Evolutionary conservation across 2,888 invertebrate genomes (phyloP), one percentile per base, ranked within the genome.

Genomic region (Ellobium chinense): DNA sequence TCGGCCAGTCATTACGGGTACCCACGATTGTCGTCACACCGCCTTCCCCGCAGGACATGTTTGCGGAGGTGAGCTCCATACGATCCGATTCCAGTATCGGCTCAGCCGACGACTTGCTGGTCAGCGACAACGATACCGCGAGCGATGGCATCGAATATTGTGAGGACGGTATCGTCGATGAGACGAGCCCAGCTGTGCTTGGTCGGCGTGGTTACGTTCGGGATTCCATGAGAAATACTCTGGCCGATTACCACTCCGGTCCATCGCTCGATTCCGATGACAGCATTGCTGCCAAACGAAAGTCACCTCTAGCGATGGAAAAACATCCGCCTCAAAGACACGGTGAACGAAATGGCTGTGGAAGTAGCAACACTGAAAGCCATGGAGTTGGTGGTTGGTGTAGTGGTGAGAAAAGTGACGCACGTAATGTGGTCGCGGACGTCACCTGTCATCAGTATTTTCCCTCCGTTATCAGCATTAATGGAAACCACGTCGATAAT

Each of bases 21-120:
- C 76, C 76, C 21, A 76, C 56, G 18, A 74, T 74, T 12, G 74
- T 74, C 27, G 27, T 74, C 4, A 74, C 74, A 9, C 74, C 74
- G 18, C 74, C 74, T 21, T 29, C 74, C 21, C 74, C 63, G 9
- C 63, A 46, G 27, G 74, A 63, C 31, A 39, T 34, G 24, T 31
- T 60, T 1, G 31, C 27, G 21, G 74, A 74, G 9, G 39, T 29
- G 12, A 29, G n/a, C 39, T 74, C 74, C 21, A 29, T 74, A 21
- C 63, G 46, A 39, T 74, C 74, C 21, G 74, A 63, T 1, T 39
- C 63, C 18, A 74, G 63, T 31, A 74, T 74, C 21, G 73, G 73
- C 4, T n/a, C 62, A 0, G 46, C 74, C 18, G 74, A 74, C 24
- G 74, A 74, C 24, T n/a, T 60, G 5, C 37, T 63, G 0, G 21